Evolutionary conservation across 2,888 invertebrate genomes (phyloP), one percentile per base, ranked within the genome.

Genomic region (Uropetala carovei): DNA sequence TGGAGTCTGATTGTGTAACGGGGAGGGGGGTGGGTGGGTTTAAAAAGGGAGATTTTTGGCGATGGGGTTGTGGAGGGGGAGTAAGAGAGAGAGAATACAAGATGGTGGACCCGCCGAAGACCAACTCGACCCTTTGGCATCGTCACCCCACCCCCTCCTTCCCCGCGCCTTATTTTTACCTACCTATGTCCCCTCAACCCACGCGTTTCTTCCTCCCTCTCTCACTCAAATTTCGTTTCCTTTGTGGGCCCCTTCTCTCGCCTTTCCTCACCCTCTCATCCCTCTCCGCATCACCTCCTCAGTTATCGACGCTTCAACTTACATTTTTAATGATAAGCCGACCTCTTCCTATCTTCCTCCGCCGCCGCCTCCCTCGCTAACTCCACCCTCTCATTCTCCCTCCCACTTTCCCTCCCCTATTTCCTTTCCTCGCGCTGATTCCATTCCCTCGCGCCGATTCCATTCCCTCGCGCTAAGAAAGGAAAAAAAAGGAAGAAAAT

Each of bases 261-360:
- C 14, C 18, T 2, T 59, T 60, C 27, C 57, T 27, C 58, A 27
- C 27, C 86, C 14, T 86, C 22, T 30, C 43, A 60, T 57, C 83
- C 56, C 83, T 0, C 83, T 89, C 60, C 60, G 59, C 86, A 86
- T 86, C 86, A 60, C 86, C 86, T 86, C 89, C 89, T 89, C 60
- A 89, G 89, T 89, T 89, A 89, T 89, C 89, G 89, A 89, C 89
- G 89, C 89, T 89, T 89, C 89, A 89, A 89, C 89, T 89, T 89
- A 89, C 89, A 89, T 89, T 89, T 89, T 89, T 89, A 89, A 89
- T 89, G 89, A 89, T 89, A 89, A 89, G 89, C 68, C 30, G 86
- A 18, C 86, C 89, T n/a, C 89, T 68, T 64, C 89, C 64, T n/a
- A 22, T 68, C 22, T 27, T 9, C 27, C 0, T 9, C n/a, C n/a